Conservation (phyloP, 1,140 invertebrate genomes). For the Leptonema lineaticorne region DNA sequence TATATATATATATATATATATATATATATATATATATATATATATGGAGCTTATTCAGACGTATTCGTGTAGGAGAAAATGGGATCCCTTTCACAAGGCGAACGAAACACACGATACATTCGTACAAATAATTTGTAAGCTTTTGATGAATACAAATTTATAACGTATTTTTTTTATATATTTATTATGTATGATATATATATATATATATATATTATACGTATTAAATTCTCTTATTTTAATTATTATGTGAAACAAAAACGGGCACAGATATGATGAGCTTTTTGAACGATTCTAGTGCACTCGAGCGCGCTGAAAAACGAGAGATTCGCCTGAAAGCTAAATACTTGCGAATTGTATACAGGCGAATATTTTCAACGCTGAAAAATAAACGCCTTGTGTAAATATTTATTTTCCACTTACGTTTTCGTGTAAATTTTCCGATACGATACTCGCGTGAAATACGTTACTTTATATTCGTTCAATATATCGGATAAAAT, state of each 20-base stretch:
- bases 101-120: no score
- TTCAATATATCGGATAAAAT: no score
- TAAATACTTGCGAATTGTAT: not conserved
- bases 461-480: no score
- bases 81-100: not conserved
- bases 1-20: no score
- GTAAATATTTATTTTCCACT: conserved; percentile 33
- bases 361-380: not conserved
- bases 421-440: conserved; percentile 23
- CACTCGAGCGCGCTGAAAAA: conserved; percentile 2
- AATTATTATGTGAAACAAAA: not conserved
- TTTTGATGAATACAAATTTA: no score
- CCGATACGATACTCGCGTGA: no score
- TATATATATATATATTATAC: not conserved
- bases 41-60: no score
- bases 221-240: no score
- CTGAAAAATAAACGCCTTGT: conserved; percentile 11
- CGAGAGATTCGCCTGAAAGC: not conserved
- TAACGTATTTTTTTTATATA: no score
- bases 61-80: not conserved
- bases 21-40: no score
- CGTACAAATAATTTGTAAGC: no score
- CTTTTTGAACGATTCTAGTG: not conserved
- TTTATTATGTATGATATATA: not conserved
- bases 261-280: not conserved